Conservation (phyloP, 2,888 invertebrate species). For the Phengaris arion region DNA sequence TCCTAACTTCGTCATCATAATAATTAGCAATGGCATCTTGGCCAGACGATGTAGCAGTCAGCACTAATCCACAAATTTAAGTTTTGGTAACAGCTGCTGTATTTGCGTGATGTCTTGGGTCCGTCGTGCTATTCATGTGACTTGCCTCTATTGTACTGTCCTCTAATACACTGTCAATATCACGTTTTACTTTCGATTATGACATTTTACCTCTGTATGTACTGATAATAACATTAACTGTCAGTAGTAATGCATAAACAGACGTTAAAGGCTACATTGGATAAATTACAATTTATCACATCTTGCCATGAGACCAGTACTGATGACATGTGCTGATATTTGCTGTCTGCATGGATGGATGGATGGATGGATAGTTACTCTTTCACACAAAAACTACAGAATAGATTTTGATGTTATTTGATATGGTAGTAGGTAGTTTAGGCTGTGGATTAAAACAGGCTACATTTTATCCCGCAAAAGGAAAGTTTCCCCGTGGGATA, state of each 20-base stretch:
- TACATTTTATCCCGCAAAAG: too few relatives aligned
- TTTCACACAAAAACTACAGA: too few relatives aligned
- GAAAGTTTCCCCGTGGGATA: too few relatives aligned
- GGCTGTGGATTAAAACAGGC: too few relatives aligned
- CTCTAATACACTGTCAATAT: background rate
- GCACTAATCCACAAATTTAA: background rate
- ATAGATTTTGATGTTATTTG: too few relatives aligned
- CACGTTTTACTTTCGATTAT: background rate
- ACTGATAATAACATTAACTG: background rate
- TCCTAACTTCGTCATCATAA: too few relatives aligned
- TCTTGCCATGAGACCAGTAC: too few relatives aligned
- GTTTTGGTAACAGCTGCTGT: background rate
- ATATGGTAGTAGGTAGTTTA: too few relatives aligned
- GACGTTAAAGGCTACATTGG: background rate
- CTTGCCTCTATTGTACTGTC: background rate
- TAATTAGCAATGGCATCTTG: too few relatives aligned
- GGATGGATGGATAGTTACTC: too few relatives aligned
- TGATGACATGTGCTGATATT: too few relatives aligned
- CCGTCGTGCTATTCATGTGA: background rate
- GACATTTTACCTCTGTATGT: background rate
- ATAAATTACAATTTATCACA: background rate
- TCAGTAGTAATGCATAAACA: background rate
- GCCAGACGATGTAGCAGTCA: background rate
- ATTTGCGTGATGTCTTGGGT: background rate
- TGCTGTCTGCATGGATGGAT: too few relatives aligned